Percentiles rank a stretch among this genome's conserved stretches.
Evolutionary conservation across 2,888 invertebrate genomes (phyloP).

Genomic region (Reticulitermes lucifugus): DNA sequence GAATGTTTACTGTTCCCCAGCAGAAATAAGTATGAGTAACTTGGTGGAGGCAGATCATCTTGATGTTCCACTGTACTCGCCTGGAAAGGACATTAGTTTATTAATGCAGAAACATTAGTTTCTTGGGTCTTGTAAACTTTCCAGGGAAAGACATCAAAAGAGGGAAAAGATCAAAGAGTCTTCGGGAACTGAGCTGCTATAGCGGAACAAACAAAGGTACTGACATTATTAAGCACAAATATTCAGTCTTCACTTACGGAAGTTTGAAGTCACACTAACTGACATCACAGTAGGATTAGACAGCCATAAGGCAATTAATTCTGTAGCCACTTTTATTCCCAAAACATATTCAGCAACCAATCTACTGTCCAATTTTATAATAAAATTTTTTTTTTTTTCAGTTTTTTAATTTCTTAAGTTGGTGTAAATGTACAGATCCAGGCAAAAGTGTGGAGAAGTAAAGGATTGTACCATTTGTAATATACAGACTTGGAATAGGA

Average conservation of each 20-base stretch:
- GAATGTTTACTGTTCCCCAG: conserved; percentile 10
- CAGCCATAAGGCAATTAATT: background rate
- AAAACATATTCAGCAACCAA: too few relatives aligned
- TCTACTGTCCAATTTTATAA: too few relatives aligned
- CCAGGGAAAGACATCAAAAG: conserved; percentile 64
- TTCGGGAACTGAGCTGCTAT: conserved; percentile 74
- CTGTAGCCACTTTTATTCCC: too few relatives aligned
- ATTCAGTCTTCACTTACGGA: conserved; percentile 47
- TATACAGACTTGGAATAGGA: too few relatives aligned
- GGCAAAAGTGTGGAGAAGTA: too few relatives aligned
- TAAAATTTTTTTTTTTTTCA: too few relatives aligned
- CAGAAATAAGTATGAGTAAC: conserved; percentile 39
- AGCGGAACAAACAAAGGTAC: conserved; percentile 68
- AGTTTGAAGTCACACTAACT: conserved; percentile 11
- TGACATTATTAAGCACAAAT: conserved; percentile 52
- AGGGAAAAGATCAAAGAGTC: conserved; percentile 69
- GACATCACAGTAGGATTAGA: background rate
- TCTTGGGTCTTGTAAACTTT: conserved; percentile 55
- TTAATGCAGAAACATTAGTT: conserved; percentile 47
- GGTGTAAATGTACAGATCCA: too few relatives aligned
- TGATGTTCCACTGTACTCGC: conserved; percentile 46
- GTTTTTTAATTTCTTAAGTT: too few relatives aligned
- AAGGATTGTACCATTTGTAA: too few relatives aligned
- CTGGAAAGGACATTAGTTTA: conserved; percentile 35
- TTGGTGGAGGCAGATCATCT: conserved; percentile 46